phyloP scores from a whole-genome alignment of 1,140 invertebrate species.

The Atta cephalotes region DNA sequence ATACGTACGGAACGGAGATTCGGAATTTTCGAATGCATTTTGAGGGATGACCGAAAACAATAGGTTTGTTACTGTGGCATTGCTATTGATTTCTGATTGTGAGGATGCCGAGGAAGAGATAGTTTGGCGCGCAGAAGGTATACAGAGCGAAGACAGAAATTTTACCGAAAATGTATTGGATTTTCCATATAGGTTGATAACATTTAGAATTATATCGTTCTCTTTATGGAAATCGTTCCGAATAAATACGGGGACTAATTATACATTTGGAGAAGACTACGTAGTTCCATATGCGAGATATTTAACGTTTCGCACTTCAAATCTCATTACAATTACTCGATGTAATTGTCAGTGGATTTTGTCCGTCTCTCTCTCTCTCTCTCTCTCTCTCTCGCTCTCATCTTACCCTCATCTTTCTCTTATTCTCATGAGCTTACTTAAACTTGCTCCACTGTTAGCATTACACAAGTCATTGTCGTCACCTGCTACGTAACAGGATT shows the following conservation, averaged over 20 bases:
- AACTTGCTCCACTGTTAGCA: conserved; percentile 35
- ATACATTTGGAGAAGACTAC: background rate
- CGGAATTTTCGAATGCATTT: conserved; percentile 61
- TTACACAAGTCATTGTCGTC: conserved; percentile 58
- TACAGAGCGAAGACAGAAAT: background rate
- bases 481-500: conserved; percentile 41
- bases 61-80: conserved; percentile 76
- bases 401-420: background rate
- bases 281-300: conserved; percentile 13
- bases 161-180: conserved; percentile 15
- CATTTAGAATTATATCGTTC: background rate
- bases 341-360: conserved; percentile 55
- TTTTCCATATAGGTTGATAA: background rate
- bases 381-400: background rate
- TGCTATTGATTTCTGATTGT: conserved; percentile 78
- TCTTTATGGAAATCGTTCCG: conserved; percentile 1
- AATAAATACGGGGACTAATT: conserved; percentile 23
- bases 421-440: conserved; percentile 34
- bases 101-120: conserved; percentile 61
- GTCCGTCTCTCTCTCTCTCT: conserved; percentile 48
- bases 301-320: conserved; percentile 28
- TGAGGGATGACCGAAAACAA: conserved; percentile 71
- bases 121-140: conserved; percentile 44
- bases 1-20: background rate
- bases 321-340: conserved; percentile 45